Evolutionary conservation across 2,888 invertebrate species (phyloP), one percentile per base, ranked within the genome.

Genomic region (Catocala fraxini): DNA sequence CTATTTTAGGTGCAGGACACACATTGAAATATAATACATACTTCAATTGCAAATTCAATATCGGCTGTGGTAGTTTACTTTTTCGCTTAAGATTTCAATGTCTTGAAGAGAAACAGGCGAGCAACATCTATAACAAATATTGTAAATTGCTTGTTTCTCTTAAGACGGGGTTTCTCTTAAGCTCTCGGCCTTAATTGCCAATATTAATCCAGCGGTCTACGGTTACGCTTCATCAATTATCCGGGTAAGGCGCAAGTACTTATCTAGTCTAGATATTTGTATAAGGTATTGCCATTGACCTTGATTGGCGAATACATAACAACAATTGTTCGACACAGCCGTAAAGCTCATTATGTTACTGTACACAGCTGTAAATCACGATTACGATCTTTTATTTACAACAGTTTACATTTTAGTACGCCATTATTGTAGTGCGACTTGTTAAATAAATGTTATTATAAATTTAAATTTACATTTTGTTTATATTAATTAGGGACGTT

Each of bases 321-420:
- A 82, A 83, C 85, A 83, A 88, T 88, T 85, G 85, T 89, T 87
- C 77, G 69, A 81, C 84, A 82, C 81, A 75, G 71, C 77, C 77
- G 78, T 83, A 85, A 83, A 84, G 83, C 77, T 75, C 81, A 84
- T 85, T 85, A 83, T 68, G 71, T 77, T 68, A 54, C 66, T 73
- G 66, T 75, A 70, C 71, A 81, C 76, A 82, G 79, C 71, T 84
- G 80, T 84, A 79, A 79, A 85, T 61, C 65, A 60, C 69, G 89
- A 89, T 88, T 82, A 85, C 77, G 71, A 87, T 89, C 85, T 84
- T 68, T 72, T 80, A 69, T 80, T 80, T 75, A 75, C 73, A 73
- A 62, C 76, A 69, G 83, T 88, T 86, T 82, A 84, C 80, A 87
- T 85, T 84, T 83, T 77, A 81, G 71, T 77, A 72, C 70, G 72